phyloP scores from a whole-genome alignment of 2,797 vertebrate species.

The Brachymystax lenok region DNA sequence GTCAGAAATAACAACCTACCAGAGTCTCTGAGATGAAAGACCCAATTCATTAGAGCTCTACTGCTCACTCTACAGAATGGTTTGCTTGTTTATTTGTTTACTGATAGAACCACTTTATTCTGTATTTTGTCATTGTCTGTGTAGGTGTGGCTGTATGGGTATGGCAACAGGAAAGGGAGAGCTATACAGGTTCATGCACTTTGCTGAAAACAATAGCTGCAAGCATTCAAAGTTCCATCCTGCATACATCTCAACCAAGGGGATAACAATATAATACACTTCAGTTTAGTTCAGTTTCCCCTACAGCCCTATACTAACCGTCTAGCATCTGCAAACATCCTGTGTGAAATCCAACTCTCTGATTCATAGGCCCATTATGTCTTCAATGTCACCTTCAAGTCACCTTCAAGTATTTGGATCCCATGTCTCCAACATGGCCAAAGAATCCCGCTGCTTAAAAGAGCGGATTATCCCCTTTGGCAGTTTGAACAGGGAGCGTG shows the following conservation, averaged over 20 bases:
- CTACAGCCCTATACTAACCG: not conserved
- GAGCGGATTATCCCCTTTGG: slow-evolving; percentile 19
- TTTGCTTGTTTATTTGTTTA: slow-evolving; percentile 28
- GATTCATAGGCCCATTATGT: slow-evolving; percentile 4
- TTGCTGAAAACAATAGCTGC: not conserved
- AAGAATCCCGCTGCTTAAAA: slow-evolving; percentile 23
- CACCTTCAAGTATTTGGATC: too few relatives aligned
- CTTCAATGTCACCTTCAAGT: slow-evolving; percentile 23
- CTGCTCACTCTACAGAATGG: slow-evolving; percentile 47
- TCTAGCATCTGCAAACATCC: slow-evolving; percentile 11
- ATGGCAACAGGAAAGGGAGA: not conserved
- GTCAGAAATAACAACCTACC: slow-evolving; percentile 47
- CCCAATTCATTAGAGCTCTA: slow-evolving; percentile 66
- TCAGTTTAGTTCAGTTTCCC: not conserved
- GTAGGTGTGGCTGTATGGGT: not conserved
- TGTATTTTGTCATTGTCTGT: slow-evolving; percentile 32
- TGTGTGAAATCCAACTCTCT: not conserved
- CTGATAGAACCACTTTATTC: not conserved
- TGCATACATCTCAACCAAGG: not conserved
- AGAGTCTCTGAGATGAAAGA: slow-evolving; percentile 59
- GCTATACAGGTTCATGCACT: not conserved
- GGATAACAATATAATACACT: not conserved
- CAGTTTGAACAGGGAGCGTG: slow-evolving; percentile 17
- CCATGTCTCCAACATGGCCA: slow-evolving; percentile 28
- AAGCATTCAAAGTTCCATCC: not conserved